Conservation (phyloP, 2,888 invertebrate species). For the Oscheius sp. region DNA sequence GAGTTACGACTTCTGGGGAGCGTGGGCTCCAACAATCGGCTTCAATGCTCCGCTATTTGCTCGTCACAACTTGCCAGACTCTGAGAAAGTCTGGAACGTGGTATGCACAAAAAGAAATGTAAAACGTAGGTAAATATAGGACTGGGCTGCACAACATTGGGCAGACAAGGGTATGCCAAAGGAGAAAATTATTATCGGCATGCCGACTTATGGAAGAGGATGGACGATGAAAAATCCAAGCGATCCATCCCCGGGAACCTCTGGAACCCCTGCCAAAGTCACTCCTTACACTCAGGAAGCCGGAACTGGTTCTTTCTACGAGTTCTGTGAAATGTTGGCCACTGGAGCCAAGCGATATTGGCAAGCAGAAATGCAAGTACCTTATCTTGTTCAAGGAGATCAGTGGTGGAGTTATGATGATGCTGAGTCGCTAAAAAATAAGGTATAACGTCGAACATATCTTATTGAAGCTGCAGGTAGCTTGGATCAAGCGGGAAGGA, state of each 20-base stretch:
- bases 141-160: slow-evolving; percentile 85
- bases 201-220: slow-evolving; percentile 67
- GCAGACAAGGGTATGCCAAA: slow-evolving; percentile 63
- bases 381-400: slow-evolving; percentile 80
- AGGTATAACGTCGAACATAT: slow-evolving; percentile 74
- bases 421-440: slow-evolving; percentile 82
- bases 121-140: slow-evolving; percentile 72
- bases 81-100: slow-evolving; percentile 58
- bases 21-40: slow-evolving; percentile 56
- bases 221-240: slow-evolving; percentile 60
- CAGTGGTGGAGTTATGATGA: slow-evolving; percentile 96
- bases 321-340: slow-evolving; percentile 85
- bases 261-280: slow-evolving; percentile 49
- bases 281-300: slow-evolving; percentile 84
- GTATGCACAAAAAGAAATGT: slow-evolving; percentile 32
- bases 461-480: slow-evolving; percentile 33
- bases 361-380: slow-evolving; percentile 79
- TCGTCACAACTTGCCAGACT: slow-evolving; percentile 44
- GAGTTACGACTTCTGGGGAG: slow-evolving; percentile 64
- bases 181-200: slow-evolving; percentile 63
- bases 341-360: slow-evolving; percentile 83
- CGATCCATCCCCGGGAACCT: slow-evolving; percentile 51
- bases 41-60: slow-evolving; percentile 59
- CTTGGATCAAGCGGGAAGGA: slow-evolving; percentile 61
- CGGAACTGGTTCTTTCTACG: slow-evolving; percentile 93